These are phyloP conservation scores for Spermophilus dauricus DNA, from an alignment of 2,113 vertebrate species.

Conservation along the genomic window DNA sequence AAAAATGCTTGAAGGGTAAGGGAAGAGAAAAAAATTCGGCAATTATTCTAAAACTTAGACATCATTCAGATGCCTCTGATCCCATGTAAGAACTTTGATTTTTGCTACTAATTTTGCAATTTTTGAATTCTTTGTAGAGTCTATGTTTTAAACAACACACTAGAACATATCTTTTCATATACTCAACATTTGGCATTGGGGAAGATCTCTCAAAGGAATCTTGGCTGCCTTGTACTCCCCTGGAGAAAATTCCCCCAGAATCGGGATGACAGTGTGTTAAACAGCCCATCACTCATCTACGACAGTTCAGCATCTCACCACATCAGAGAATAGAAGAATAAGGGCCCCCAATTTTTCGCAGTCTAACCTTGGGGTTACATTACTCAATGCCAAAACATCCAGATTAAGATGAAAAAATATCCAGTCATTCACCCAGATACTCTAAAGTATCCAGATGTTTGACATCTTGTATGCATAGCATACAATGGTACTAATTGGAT, in stretches of 20 bases:
- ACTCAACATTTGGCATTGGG: conserved; percentile 59
- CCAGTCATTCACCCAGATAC: neutral
- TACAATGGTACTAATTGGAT: conserved; percentile 30
- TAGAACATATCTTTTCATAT: conserved; percentile 43
- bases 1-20: neutral
- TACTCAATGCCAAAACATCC: conserved; percentile 63
- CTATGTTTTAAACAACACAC: conserved; percentile 18
- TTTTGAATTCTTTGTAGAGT: neutral
- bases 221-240: conserved; percentile 19
- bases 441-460: conserved; percentile 60
- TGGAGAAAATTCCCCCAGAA: conserved; percentile 66
- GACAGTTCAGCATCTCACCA: conserved; percentile 43
- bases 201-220: conserved; percentile 52
- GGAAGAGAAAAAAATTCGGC: conserved; percentile 22
- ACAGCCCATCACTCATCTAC: conserved; percentile 53
- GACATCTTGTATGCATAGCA: conserved; percentile 27
- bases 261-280: conserved; percentile 58
- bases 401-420: conserved; percentile 62
- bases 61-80: conserved; percentile 32
- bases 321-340: conserved; percentile 50
- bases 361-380: conserved; percentile 35
- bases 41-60: conserved; percentile 47
- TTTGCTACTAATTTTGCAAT: conserved; percentile 46
- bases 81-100: neutral
- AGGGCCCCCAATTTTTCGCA: conserved; percentile 21